Conservation (phyloP, 2,888 invertebrate species). For the Cyaniris semiargus region DNA sequence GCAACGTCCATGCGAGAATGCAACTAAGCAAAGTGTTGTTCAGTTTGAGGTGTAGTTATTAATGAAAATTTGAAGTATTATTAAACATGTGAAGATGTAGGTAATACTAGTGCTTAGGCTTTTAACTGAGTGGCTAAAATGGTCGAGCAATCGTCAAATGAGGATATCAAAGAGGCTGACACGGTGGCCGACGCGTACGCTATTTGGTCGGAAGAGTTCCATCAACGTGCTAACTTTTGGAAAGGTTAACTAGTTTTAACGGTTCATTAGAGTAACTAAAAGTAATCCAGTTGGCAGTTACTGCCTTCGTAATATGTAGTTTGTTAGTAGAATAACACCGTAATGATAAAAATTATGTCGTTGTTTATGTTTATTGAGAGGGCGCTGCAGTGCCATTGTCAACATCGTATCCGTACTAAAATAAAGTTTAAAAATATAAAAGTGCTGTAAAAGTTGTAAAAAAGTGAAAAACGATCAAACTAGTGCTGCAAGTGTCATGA, state of each 20-base stretch:
- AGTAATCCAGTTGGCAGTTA: neutral
- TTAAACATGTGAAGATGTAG: neutral
- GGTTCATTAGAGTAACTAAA: no score
- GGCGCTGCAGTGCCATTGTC: no score
- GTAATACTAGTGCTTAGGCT: neutral
- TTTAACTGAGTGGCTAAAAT: slow-evolving; percentile 31
- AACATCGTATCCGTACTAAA: no score
- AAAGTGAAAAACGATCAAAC: no score
- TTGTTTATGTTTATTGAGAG: no score
- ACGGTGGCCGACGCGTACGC: slow-evolving; percentile 7
- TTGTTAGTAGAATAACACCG: no score
- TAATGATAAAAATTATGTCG: no score
- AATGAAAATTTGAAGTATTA: neutral
- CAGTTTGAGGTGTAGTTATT: neutral
- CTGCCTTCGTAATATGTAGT: neutral
- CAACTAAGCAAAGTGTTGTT: neutral
- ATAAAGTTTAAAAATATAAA: no score
- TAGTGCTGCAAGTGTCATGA: no score
- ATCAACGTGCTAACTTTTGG: slow-evolving; percentile 62
- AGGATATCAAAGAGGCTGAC: slow-evolving; percentile 27
- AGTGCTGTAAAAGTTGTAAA: no score
- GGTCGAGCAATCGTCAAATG: slow-evolving; percentile 33
- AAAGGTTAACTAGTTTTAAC: slow-evolving; percentile 51
- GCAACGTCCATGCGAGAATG: neutral
- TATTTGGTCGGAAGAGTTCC: slow-evolving; percentile 61